phyloP scores from a whole-genome alignment of 1,140 invertebrate species.

The Batillaria attramentaria region DNA sequence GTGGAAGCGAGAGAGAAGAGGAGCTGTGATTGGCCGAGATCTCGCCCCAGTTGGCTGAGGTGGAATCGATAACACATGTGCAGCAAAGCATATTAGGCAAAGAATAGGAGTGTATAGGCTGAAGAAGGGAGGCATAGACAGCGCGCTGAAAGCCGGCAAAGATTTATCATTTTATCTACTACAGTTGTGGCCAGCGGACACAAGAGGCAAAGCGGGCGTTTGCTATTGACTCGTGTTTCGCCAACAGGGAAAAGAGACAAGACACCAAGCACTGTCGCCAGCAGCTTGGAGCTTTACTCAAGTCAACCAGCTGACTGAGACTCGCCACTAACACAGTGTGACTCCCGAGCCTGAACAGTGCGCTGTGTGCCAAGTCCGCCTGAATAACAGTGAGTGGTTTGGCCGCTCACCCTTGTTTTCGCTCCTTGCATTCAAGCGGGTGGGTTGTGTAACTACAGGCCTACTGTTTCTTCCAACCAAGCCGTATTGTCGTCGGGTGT shows the following conservation, averaged over 20 bases:
- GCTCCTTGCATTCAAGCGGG: no score
- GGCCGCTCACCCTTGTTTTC: no score
- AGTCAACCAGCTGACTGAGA: no score
- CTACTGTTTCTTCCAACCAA: no score
- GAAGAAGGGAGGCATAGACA: neutral
- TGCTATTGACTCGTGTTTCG: neutral
- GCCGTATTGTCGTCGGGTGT: no score
- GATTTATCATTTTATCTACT: conserved; percentile 10
- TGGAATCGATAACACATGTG: conserved; percentile 8
- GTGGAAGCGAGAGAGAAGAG: neutral
- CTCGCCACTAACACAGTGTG: no score
- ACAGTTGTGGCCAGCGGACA: neutral
- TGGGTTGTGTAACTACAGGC: no score
- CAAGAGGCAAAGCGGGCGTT: neutral
- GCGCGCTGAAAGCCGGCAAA: neutral
- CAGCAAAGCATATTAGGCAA: conserved; percentile 12
- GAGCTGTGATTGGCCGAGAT: neutral
- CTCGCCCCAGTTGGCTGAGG: neutral
- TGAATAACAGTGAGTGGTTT: no score
- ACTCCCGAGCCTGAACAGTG: no score
- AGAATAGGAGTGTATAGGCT: conserved; percentile 7
- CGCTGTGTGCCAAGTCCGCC: no score
- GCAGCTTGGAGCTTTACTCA: no score
- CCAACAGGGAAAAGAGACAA: neutral
- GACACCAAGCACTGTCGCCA: no score